phyloP scores from a whole-genome alignment of 2,888 invertebrate genomes.

The Palloptera scutellata region DNA sequence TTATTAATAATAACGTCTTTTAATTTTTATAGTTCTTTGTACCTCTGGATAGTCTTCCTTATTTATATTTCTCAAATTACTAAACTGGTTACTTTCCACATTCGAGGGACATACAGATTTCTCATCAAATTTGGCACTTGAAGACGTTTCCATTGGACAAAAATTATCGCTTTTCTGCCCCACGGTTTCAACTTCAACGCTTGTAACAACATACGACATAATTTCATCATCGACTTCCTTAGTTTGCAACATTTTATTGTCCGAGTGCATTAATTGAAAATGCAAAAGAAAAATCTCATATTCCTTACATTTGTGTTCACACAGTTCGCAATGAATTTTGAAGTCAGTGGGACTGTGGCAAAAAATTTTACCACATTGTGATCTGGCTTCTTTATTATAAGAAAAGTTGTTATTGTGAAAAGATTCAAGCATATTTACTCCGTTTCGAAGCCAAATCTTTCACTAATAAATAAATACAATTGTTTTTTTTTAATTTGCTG shows the following conservation, averaged over 20 bases:
- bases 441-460: no score
- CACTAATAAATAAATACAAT: no score
- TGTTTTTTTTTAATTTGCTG: no score
- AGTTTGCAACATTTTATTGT: slow-evolving; percentile 36
- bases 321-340: slow-evolving; percentile 54
- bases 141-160: background rate
- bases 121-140: background rate
- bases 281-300: slow-evolving; percentile 55
- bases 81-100: background rate
- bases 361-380: slow-evolving; percentile 57
- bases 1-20: no score
- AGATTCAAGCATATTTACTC: no score
- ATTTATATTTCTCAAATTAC: no score
- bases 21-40: no score
- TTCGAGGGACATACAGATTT: background rate
- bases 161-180: background rate
- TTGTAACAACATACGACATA: background rate
- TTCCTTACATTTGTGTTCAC: slow-evolving; percentile 53
- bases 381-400: slow-evolving; percentile 19
- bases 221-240: slow-evolving; percentile 9
- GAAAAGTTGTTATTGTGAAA: background rate
- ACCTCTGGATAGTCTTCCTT: no score
- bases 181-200: slow-evolving; percentile 1
- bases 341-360: slow-evolving; percentile 53
- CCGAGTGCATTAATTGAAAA: slow-evolving; percentile 53